phyloP scores from a whole-genome alignment of 1,140 invertebrate genomes.

The Diachasmimorpha longicaudata region DNA sequence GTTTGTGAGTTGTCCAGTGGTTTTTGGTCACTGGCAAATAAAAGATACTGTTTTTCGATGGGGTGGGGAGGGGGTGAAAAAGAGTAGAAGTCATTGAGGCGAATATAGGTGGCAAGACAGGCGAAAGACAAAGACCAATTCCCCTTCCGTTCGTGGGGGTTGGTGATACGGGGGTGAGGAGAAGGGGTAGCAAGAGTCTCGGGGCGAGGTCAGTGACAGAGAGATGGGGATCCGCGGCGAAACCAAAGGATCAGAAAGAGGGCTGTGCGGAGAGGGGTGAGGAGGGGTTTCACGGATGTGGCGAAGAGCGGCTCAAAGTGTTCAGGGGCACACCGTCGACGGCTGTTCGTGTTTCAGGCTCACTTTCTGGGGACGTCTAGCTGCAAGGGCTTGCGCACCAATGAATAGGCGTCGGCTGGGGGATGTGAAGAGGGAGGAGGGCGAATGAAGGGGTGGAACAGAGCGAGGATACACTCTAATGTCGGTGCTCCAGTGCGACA shows the following conservation, averaged over 20 bases:
- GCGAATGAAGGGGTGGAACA: background rate
- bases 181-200: no score
- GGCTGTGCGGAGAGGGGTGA: background rate
- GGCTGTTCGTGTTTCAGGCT: conserved; percentile 12
- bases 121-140: background rate
- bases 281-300: background rate
- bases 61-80: background rate
- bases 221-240: background rate
- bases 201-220: conserved; percentile 6
- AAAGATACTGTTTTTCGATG: background rate
- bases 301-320: conserved; percentile 21
- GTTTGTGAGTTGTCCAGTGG: background rate
- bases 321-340: conserved; percentile 33
- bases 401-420: conserved; percentile 48
- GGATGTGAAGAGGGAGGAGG: conserved; percentile 13
- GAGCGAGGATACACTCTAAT: conserved; percentile 11
- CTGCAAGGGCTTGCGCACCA: conserved; percentile 38
- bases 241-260: no score
- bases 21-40: background rate
- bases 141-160: no score
- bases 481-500: conserved; percentile 44
- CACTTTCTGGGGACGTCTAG: conserved; percentile 28
- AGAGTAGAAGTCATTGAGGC: background rate
- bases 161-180: no score
- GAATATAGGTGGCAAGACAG: background rate